Conservation (phyloP, 2,113 vertebrate species). For the Peromyscus leucopus region DNA sequence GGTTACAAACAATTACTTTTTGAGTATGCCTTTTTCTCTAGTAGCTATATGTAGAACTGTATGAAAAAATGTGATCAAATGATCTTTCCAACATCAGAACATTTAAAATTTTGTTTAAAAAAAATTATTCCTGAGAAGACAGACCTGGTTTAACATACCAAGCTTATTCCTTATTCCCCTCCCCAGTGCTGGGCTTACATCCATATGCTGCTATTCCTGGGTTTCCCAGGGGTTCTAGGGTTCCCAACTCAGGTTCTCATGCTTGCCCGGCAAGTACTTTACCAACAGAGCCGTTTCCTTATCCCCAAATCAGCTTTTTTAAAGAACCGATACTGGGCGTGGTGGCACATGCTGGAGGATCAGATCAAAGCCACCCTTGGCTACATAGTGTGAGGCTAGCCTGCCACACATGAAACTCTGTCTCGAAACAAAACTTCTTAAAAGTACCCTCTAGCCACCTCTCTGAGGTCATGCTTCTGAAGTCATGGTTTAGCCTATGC, state of each 20-base stretch:
- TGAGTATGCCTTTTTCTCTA: slow-evolving; percentile 6
- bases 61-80: neutral
- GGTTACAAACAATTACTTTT: slow-evolving; percentile 45
- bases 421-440: neutral
- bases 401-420: neutral
- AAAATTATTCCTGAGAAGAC: neutral
- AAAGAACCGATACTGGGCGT: neutral
- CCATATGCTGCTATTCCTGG: too few relatives aligned
- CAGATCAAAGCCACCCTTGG: neutral
- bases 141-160: neutral
- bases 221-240: neutral
- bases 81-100: neutral
- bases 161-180: neutral
- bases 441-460: neutral
- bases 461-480: neutral
- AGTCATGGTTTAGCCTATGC: neutral
- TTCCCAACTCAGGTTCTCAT: neutral
- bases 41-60: neutral
- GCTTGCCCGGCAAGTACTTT: too few relatives aligned
- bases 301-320: neutral
- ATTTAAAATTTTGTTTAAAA: slow-evolving; percentile 26
- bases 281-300: neutral
- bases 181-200: neutral
- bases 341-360: neutral
- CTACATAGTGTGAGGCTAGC: neutral